phyloP scores from a whole-genome alignment of 92 coral and sea anemone genomes.

The Hydrozoanthus gracilis region DNA sequence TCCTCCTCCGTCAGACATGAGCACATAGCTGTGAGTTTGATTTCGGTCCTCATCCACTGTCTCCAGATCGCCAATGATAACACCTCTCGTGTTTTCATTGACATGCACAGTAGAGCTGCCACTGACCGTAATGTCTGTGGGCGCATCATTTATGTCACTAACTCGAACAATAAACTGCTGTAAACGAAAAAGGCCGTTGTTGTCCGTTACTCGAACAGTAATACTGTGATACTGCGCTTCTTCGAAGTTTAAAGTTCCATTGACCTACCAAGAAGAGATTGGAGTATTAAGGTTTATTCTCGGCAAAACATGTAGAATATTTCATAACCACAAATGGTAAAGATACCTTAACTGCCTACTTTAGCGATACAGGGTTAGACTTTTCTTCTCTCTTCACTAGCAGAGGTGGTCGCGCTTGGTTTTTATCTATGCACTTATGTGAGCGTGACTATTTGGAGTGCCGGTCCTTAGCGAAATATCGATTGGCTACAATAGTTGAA shows the following conservation, averaged over 20 bases:
- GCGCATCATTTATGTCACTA: slow-evolving; percentile 83
- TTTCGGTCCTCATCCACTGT: slow-evolving; percentile 86
- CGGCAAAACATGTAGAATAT: too few relatives aligned
- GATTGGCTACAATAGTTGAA: too few relatives aligned
- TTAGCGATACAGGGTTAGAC: too few relatives aligned
- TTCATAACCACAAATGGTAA: too few relatives aligned
- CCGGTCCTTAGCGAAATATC: too few relatives aligned
- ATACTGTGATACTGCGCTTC: slow-evolving; percentile 66
- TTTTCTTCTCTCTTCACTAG: too few relatives aligned
- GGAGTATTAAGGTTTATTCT: too few relatives aligned
- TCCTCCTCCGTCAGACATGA: slow-evolving; percentile 63
- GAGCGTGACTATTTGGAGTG: too few relatives aligned
- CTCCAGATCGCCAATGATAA: slow-evolving; percentile 73
- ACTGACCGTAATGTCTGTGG: slow-evolving; percentile 80
- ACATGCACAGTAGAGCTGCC: slow-evolving; percentile 75
- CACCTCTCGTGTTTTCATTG: slow-evolving; percentile 81
- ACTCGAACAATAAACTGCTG: slow-evolving; percentile 67
- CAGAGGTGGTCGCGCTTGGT: too few relatives aligned
- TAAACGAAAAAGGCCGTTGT: slow-evolving; percentile 78
- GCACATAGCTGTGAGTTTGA: slow-evolving; percentile 75
- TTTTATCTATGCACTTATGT: too few relatives aligned
- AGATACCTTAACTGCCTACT: too few relatives aligned
- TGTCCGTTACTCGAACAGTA: slow-evolving; percentile 82
- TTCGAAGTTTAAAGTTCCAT: slow-evolving; percentile 80
- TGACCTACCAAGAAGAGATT: slow-evolving; percentile 18